Evolutionary conservation across 2,888 invertebrate genomes (phyloP), one percentile per base, ranked within the genome.

Genomic region (Lobophora halterata): DNA sequence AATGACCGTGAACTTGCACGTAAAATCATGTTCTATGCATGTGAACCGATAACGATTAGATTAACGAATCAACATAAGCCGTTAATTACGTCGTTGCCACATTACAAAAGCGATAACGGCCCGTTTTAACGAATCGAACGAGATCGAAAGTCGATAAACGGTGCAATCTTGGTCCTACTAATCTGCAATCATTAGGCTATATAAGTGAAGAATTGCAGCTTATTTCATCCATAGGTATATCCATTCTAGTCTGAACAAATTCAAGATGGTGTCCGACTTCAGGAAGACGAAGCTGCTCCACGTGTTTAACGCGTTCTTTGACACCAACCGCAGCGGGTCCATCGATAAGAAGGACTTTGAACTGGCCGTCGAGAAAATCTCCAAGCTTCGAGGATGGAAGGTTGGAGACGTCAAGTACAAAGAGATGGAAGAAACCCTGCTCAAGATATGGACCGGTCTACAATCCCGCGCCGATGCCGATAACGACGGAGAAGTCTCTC

Each of bases 301-400:
- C 80, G 93, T 96, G 36, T 96, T 96, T 90, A 92, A 93, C 71
- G 92, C 93, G 26, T 95, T 96, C 85, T 95, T 96, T 63, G 97
- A 97, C 88, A 93, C 93, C 53, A 94, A 97, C 80, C 92, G 92
- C 67, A 96, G 96, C 76, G 96, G 96, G 6, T 91, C 92, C 47
- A 95, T 97, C 56, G 96, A 96, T 66, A 92, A 93, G 73, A 93
- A 93, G 65, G 96, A 97, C 75, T 95, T 97, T 62, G 95, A 95
- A 64, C 79, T 94, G 40, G 95, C 95, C 4, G 92, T 94, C 36
- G 92, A 95, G 92, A 94, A 93, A 88, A 93, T 96, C 46, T 92
- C 95, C 61, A 89, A 91, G 29, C 81, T 94, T 28, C 90, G 96
- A 58, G 94, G 94, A 18, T 96, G 95, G 95, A 81, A 89, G 11